These are phyloP conservation scores for Drosophila kuntzei DNA, from an alignment of 2,888 invertebrate species.

Conservation along the genomic window DNA sequence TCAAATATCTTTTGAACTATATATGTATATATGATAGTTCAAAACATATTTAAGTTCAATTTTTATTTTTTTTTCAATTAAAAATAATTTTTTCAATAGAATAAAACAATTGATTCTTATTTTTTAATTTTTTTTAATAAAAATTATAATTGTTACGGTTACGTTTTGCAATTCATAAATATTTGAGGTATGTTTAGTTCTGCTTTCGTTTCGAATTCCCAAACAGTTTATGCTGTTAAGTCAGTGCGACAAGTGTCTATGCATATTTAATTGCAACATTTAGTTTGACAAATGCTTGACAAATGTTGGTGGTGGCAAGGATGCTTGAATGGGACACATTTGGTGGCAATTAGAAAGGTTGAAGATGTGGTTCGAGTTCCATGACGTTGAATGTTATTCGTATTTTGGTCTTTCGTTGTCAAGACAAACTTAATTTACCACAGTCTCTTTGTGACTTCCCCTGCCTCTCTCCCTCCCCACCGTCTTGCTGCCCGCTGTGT, in stretches of 20 bases:
- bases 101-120: too few relatives aligned
- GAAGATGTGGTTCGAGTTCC: background rate
- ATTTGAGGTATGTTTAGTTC: too few relatives aligned
- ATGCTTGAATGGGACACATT: background rate
- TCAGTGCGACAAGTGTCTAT: background rate
- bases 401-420: constrained; percentile 1
- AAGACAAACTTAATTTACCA: constrained; percentile 58
- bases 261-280: constrained; percentile 1
- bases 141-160: too few relatives aligned
- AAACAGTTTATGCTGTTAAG: background rate
- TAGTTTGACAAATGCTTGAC: background rate
- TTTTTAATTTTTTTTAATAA: too few relatives aligned
- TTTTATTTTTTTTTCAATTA: too few relatives aligned
- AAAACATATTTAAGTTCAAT: too few relatives aligned
- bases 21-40: too few relatives aligned
- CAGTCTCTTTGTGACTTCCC: constrained; percentile 17
- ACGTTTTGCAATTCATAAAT: too few relatives aligned
- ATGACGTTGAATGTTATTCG: background rate
- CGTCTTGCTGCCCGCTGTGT: background rate
- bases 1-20: too few relatives aligned
- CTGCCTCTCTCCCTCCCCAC: background rate
- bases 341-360: constrained; percentile 21
- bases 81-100: too few relatives aligned
- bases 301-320: background rate
- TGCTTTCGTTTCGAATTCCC: too few relatives aligned